Evolutionary conservation across 2,113 vertebrate species (phyloP), one percentile per base, ranked within the genome.

Genomic region (Calyptomena viridis): DNA sequence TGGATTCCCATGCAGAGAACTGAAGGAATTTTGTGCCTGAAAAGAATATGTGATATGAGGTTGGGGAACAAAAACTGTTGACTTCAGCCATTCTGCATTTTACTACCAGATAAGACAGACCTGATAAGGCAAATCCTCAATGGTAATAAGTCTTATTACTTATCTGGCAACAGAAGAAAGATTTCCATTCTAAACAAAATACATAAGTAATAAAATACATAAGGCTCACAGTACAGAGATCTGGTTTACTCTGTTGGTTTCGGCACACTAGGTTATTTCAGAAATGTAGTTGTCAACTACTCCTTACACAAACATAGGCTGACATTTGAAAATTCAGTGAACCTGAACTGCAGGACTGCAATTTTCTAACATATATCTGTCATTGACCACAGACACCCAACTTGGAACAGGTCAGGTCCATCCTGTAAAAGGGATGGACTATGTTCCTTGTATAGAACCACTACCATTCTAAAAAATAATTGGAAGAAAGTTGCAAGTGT

Each of bases 61-160:
- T 0, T 4, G 2, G 6, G 11, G 14, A 40, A 23, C 3, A 16
- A 90, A 68, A 66, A 5, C 39, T 58, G 6, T 6, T 69, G 33
- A 44, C 9, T 39, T 71, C 23, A 67, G 30, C 20, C 47, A 14
- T 39, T 59, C 35, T n/a, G 10, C 3, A 12, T 85, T 83, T 76
- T 8, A 62, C 28, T 66, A 3, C 14, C 18, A 55, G 30, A 39
- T 37, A 83, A 37, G 10, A 39, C 1, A 14, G 14, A 64, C 22
- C 13, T n/a, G 9, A 53, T 58, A 60, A 72, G 14, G 39, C 5
- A 73, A 66, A 47, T 16, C 24, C 5, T 37, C 42, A 63, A 42
- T 2, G 4, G 33, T 27, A 47, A 1, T 35, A 75, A 55, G 6
- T 35, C 18, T 62, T 59, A 22, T 7, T 42, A 47, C 11, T 19